Evolutionary conservation across 2,113 vertebrate species (phyloP), one percentile per base, ranked within the genome.

Genomic region (Chascanopsetta lugubris): DNA sequence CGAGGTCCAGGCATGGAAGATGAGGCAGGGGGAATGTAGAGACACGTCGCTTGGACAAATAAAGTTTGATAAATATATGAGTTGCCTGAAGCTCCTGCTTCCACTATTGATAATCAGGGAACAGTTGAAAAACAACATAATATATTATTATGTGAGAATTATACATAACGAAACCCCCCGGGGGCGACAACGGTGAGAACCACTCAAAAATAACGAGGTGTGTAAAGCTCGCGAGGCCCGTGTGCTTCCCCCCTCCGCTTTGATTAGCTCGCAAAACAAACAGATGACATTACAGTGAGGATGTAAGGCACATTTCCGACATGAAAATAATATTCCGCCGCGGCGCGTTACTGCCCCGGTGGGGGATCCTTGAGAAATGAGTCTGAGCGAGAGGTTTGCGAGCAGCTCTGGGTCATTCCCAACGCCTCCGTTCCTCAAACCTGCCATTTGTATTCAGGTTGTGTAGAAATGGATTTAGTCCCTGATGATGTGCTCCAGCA

Each of bases 371-470:
- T 72, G 63, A 61, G 53, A 78, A 46, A 77, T 48, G 64, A 60
- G 46, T 30, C 60, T 22, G 9, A 25, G 69, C 50, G 61, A 57
- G 65, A 82, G 75, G 72, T 86, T 83, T 75, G 42, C 51, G 38
- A 51, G 77, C 75, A 61, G 34, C 53, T 66, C 5, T 18, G 22
- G 55, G 61, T 80, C 62, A 56, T 83, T 80, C 61, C 13, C 68
- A 72, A 83, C 48, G 58, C 72, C 60, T 55, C 34, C 61, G 75
- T 84, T 72, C 74, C 29, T 86, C 66, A 72, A 55, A 62, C 49
- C 56, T 4, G n/a, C 34, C 50, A 70, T 88, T 80, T 86, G 79
- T 75, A 85, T 88, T 85, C 80, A 34, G 69, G 12, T 27, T 25
- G 25, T 34, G 56, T 77, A 11, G 54, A 25, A 60, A 67, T 57